Evolutionary conservation across 2,113 vertebrate genomes (phyloP).

Genomic region (Hippocampus comes): DNA sequence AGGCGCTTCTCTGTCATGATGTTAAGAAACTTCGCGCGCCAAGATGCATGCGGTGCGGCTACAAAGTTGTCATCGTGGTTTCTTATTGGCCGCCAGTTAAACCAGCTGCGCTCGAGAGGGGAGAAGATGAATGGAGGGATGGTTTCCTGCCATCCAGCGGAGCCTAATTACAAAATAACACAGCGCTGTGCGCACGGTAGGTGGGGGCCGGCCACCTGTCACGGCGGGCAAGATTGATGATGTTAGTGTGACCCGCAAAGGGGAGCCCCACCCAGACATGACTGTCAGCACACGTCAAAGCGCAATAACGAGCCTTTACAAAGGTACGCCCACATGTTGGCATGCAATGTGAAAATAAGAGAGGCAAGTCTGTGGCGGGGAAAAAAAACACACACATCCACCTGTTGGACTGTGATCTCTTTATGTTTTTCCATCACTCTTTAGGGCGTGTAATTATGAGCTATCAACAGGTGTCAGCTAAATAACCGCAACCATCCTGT

Average conservation of each 20-base stretch:
- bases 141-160: slow-evolving; percentile 79
- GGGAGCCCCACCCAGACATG: slow-evolving; percentile 69
- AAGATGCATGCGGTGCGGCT: neutral
- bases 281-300: slow-evolving; percentile 68
- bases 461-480: slow-evolving; percentile 47
- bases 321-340: slow-evolving; percentile 26
- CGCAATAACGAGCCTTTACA: slow-evolving; percentile 35
- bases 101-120: slow-evolving; percentile 22
- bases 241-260: slow-evolving; percentile 80
- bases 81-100: slow-evolving; percentile 36
- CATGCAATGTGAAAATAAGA: slow-evolving; percentile 31
- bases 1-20: neutral
- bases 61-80: slow-evolving; percentile 10
- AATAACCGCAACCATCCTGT: slow-evolving; percentile 26
- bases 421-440: slow-evolving; percentile 21
- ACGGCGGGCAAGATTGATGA: slow-evolving; percentile 77
- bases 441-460: slow-evolving; percentile 45
- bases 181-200: slow-evolving; percentile 72
- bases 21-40: neutral
- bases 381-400: slow-evolving; percentile 43
- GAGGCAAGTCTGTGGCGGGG: slow-evolving; percentile 6
- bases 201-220: slow-evolving; percentile 69
- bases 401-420: slow-evolving; percentile 53
- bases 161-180: slow-evolving; percentile 84
- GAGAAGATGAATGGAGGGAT: slow-evolving; percentile 49